Conservation (phyloP, 2,797 vertebrate genomes). For the Liasis olivaceus region DNA sequence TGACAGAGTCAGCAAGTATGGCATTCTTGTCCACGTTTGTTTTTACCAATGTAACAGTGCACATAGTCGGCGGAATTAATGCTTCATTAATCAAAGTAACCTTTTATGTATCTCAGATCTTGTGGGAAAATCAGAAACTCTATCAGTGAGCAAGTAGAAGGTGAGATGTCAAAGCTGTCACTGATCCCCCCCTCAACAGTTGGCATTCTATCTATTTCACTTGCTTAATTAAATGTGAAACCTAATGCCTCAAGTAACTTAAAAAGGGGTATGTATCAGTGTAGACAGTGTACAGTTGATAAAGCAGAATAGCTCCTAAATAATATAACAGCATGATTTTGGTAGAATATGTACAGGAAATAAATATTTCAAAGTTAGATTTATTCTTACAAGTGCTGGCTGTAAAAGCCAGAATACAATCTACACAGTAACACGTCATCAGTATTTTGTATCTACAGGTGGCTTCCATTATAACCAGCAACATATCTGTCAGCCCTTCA, state of each 20-base stretch:
- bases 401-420: not conserved
- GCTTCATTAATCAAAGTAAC: conserved; percentile 56
- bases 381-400: conserved; percentile 33
- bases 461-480: not conserved
- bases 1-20: not conserved
- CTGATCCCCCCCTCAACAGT: not conserved
- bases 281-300: not conserved
- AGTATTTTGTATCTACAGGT: not conserved
- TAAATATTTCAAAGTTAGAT: conserved; percentile 45
- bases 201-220: conserved; percentile 3
- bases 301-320: conserved; percentile 36
- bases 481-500: not conserved
- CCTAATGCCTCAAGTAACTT: conserved; percentile 21
- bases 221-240: conserved; percentile 32
- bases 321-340: conserved; percentile 12
- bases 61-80: conserved; percentile 44
- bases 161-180: conserved; percentile 44
- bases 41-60: conserved; percentile 25
- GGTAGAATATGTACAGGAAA: not conserved
- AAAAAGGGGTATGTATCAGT: not conserved
- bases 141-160: conserved; percentile 45
- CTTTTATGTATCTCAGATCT: conserved; percentile 43
- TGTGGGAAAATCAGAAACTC: conserved; percentile 43
- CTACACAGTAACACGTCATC: not conserved
- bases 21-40: conserved; percentile 21